A percentile compares a stretch with the other conserved stretches of the same genome.
Conservation (phyloP, 2,113 vertebrate species). For the Esox niger region DNA sequence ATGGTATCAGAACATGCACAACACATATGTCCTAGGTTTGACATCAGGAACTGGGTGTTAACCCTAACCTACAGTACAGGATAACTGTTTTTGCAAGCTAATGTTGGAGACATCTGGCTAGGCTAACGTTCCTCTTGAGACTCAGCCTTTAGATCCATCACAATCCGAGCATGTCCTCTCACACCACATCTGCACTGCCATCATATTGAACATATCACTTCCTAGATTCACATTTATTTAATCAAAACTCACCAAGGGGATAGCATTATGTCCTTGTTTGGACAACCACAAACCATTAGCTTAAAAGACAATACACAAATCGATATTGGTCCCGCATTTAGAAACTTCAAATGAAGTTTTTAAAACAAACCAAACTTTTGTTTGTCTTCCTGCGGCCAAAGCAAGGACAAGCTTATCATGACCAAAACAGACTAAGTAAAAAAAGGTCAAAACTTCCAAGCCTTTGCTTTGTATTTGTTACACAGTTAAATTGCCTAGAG, state of each 20-base stretch:
- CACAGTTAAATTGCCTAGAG: slow-evolving; percentile 41
- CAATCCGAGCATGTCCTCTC: slow-evolving; percentile 38
- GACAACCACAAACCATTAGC: slow-evolving; percentile 40
- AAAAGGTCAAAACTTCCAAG: slow-evolving; percentile 39
- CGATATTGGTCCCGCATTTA: slow-evolving; percentile 42
- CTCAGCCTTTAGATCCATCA: slow-evolving; percentile 39
- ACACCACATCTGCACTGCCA: slow-evolving; percentile 36
- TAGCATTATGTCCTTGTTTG: slow-evolving; percentile 57
- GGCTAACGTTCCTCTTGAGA: slow-evolving; percentile 18
- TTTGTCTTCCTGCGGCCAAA: slow-evolving; percentile 32
- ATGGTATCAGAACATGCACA: not conserved
- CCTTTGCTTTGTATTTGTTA: slow-evolving; percentile 42
- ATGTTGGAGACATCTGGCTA: slow-evolving; percentile 27
- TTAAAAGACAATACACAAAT: slow-evolving; percentile 48
- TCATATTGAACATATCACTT: slow-evolving; percentile 42
- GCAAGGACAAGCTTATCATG: slow-evolving; percentile 24
- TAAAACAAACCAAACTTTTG: slow-evolving; percentile 51
- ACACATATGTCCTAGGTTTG: too few relatives aligned
- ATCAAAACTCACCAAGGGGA: slow-evolving; percentile 57
- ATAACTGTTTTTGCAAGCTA: slow-evolving; percentile 32
- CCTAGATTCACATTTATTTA: slow-evolving; percentile 46
- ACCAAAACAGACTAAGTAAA: slow-evolving; percentile 33
- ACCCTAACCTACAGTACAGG: slow-evolving; percentile 19
- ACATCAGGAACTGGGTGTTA: not conserved
- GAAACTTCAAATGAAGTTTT: slow-evolving; percentile 51